phyloP scores from a whole-genome alignment of 2,113 vertebrate genomes.

The Nothoprocta perdicaria region DNA sequence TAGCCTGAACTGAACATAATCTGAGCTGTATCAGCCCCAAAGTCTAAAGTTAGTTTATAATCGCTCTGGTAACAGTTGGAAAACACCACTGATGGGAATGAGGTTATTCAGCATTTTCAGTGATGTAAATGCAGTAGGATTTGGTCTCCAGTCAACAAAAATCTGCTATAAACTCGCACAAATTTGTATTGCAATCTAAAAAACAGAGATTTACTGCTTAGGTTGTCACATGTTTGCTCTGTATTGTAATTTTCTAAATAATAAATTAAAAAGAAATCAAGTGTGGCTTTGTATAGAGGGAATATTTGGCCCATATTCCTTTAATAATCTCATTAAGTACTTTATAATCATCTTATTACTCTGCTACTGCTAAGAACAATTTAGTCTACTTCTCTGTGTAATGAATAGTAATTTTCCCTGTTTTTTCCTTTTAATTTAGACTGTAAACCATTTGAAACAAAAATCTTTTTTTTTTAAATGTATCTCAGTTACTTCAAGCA shows the following conservation, averaged over 20 bases:
- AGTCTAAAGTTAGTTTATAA: not conserved
- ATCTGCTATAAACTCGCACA: not conserved
- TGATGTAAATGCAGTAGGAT: not conserved
- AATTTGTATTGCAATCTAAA: not conserved
- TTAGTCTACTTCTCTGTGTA: slow-evolving; percentile 29
- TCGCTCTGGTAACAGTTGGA: not conserved
- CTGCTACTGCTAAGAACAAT: slow-evolving; percentile 48
- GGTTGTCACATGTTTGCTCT: slow-evolving; percentile 40
- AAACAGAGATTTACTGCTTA: slow-evolving; percentile 36
- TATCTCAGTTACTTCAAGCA: not conserved
- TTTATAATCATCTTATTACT: slow-evolving; percentile 73
- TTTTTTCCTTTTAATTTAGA: slow-evolving; percentile 20
- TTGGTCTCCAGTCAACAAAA: not conserved
- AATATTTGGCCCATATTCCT: slow-evolving; percentile 53
- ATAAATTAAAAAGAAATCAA: slow-evolving; percentile 46
- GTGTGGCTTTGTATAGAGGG: slow-evolving; percentile 36
- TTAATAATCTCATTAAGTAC: slow-evolving; percentile 70
- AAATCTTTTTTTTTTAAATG: not conserved
- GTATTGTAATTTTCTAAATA: slow-evolving; percentile 23
- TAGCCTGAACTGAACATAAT: not conserved
- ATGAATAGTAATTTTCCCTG: not conserved
- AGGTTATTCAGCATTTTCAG: not conserved
- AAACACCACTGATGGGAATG: not conserved
- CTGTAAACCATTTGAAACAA: not conserved
- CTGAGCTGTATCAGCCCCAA: not conserved